Evolutionary conservation across 2,797 vertebrate genomes (phyloP).

Genomic region (Lepilemur ruficaudatus): DNA sequence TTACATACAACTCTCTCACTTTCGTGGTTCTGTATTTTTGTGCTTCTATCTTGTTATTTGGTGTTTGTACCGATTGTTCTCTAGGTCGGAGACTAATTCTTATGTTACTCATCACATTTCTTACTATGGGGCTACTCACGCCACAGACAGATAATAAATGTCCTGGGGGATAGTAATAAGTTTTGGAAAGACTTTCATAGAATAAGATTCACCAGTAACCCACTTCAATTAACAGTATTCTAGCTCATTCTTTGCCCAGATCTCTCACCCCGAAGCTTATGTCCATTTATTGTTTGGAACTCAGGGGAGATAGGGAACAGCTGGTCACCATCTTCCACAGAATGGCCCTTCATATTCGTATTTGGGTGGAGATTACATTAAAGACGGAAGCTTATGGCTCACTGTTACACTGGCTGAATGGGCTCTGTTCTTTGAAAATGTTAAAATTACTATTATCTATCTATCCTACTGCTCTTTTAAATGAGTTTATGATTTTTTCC

Average conservation of each 20-base stretch:
- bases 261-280: not conserved
- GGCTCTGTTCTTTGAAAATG: constrained; percentile 25
- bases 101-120: not conserved
- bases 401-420: not conserved
- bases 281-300: constrained; percentile 5
- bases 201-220: not conserved
- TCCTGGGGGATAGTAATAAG: not conserved
- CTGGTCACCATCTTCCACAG: not conserved
- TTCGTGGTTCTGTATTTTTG: not conserved
- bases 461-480: not conserved
- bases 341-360: not conserved
- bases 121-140: not conserved
- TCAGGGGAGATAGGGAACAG: constrained; percentile 23
- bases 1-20: not conserved
- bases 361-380: not conserved
- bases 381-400: not conserved
- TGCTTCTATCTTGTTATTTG: not conserved
- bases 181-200: not conserved
- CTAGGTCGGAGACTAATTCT: not conserved
- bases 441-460: not conserved
- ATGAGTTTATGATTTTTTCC: not conserved
- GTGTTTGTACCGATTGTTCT: not conserved
- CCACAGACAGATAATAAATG: not conserved
- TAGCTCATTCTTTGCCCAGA: constrained; percentile 19
- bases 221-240: not conserved